Evolutionary conservation across 2,888 invertebrate genomes (phyloP).

Genomic region (Chloroclysta siterata): DNA sequence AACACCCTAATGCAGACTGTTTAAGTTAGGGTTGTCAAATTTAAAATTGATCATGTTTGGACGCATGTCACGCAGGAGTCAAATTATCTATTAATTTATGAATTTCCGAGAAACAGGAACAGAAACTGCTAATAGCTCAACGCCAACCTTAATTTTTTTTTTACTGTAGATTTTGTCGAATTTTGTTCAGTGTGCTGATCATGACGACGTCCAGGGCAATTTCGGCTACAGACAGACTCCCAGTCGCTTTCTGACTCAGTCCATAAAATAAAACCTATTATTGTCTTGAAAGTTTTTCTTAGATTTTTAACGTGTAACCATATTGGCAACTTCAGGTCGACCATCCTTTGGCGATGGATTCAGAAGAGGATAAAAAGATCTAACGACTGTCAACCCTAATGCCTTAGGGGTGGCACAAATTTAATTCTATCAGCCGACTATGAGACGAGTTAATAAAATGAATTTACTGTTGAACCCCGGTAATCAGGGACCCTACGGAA

Average conservation of each 20-base stretch:
- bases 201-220: no score
- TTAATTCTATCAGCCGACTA: conserved; percentile 81
- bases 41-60: conserved; percentile 10
- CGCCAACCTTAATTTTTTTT: background rate
- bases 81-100: background rate
- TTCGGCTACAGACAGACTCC: no score
- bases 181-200: no score
- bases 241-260: no score
- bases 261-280: no score
- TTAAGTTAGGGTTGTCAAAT: conserved; percentile 70
- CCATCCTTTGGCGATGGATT: background rate
- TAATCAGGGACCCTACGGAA: conserved; percentile 63
- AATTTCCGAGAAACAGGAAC: no score
- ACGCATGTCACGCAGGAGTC: background rate
- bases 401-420: conserved; percentile 70
- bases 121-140: background rate
- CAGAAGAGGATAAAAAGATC: background rate
- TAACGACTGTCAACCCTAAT: conserved; percentile 58
- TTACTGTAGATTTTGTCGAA: no score
- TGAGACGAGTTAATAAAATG: conserved; percentile 84
- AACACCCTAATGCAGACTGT: conserved; percentile 81
- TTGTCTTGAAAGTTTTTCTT: no score
- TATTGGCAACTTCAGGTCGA: no score
- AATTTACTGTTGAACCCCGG: conserved; percentile 73
- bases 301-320: no score